A percentile compares a stretch with the other conserved stretches of the same genome.
Evolutionary conservation across 2,797 vertebrate genomes (phyloP).

Genomic region (Pyrrhura leucotis): DNA sequence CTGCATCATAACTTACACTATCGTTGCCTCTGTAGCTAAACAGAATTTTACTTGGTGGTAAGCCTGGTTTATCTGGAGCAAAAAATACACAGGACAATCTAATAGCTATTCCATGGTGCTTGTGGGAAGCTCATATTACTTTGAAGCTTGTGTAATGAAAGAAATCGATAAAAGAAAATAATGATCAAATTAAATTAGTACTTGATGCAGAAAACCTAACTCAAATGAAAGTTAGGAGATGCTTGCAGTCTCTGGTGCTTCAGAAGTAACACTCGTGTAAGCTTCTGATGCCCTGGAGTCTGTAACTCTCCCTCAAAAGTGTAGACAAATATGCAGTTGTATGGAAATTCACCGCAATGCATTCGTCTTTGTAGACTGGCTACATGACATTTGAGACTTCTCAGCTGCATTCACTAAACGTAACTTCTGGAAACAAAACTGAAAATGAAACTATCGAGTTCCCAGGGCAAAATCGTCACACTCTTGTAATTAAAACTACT

Average conservation of each 20-base stretch:
- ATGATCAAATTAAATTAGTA: not conserved
- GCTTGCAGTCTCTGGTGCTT: not conserved
- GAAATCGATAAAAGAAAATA: not conserved
- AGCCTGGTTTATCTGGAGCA: not conserved
- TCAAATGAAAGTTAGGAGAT: not conserved
- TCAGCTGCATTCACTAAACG: rapidly evolving
- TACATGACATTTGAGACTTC: slow-evolving; percentile 14
- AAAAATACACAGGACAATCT: not conserved
- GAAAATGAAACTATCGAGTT: rapidly evolving
- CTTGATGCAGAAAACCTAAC: not conserved
- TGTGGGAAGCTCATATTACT: not conserved
- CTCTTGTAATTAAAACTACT: not conserved
- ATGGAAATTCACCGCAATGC: not conserved
- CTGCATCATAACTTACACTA: not conserved
- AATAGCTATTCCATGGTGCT: not conserved
- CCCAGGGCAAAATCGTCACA: not conserved
- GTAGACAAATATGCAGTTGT: not conserved
- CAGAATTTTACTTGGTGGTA: not conserved
- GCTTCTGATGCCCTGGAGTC: not conserved
- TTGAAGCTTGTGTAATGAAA: not conserved
- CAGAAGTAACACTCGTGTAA: not conserved
- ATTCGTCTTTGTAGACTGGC: slow-evolving; percentile 22
- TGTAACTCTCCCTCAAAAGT: not conserved
- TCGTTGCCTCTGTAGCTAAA: not conserved
- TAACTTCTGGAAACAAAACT: rapidly evolving